Evolutionary conservation across 2,113 vertebrate genomes (phyloP), one percentile per base, ranked within the genome.

Genomic region (Electrona antarctica): DNA sequence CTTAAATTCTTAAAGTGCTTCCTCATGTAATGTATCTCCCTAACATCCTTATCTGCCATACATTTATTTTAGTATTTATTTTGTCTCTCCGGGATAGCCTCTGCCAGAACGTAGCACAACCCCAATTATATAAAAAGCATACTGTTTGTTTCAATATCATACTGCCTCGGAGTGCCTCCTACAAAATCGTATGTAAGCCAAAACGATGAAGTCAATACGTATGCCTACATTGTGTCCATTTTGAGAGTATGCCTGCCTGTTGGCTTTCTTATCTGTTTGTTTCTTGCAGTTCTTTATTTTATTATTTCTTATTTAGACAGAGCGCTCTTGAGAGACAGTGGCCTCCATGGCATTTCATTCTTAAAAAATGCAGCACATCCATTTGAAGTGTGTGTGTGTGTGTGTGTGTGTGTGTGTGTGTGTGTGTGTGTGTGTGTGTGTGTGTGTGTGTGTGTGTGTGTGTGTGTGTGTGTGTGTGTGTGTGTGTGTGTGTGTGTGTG

Each of bases 1-100:
- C 57, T n/a, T 85, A 60, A 83, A 78, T 80, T 71, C 73, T 83
- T 79, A 73, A 87, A 82, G 51, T 63, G 64, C 78, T 70, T 52
- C 65, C 33, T 70, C 64, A 67, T 78, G 79, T 83, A 80, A 74
- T 78, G 78, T 79, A 78, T 80, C 71, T 76, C 54, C 67, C 48
- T 82, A 71, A 77, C 82, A 66, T 75, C 41, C 64, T 72, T 74
- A 81, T 79, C 78, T 78, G 74, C 8, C 14, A 72, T 78, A 69
- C 81, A 77, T 84, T 73, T 81, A 76, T 79, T 80, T 59, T 65
- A 71, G 67, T 61, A 71, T 87, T 76, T 74, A 76, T 84, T 78
- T 58, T 76, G 59, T 47, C 45, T 81, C 84, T 79, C 79, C 1
- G 3, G 71, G 69, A 73, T 47, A 7, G 61, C 63, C 65, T 77